Base-by-base conservation (phyloP, 2,888 invertebrate genomes). In the Trichogramma dendrolimi region DNA sequence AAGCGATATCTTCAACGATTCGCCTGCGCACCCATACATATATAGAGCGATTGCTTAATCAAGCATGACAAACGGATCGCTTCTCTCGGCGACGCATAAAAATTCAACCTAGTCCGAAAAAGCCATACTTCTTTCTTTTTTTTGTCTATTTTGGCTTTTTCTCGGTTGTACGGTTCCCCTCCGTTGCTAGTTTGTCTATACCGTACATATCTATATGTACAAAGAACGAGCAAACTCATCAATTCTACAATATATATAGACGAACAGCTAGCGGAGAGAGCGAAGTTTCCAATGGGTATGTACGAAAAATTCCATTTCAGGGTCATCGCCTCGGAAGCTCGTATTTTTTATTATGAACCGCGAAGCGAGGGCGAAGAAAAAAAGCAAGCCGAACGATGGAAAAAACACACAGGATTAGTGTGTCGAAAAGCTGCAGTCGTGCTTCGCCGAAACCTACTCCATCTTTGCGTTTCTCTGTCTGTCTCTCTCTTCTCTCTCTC, bases 341-440 rank as follows among this genome's bases (percentile, higher is more conserved):
- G 49, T 58, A 54, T 51, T 54, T 58, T 48, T 60, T 41, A 47
- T 14, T 58, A 49, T 58, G 55, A 7, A 42, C 41, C 44, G n/a
- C 14, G 41, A 55, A 51, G 54, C 46, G 14, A 14, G 14, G 2
- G 14, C 14, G 14, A 27, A 27, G 58, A 59, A 62, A 67, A 64
- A 63, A 54, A 62, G 56, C 54, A 61, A 11, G 58, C 50, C 47
- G 27, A 27, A 27, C 27, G 27, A 27, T 27, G 27, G 27, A 27
- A 27, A 27, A 27, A 27, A 27, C 27, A 27, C 27, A 27, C 27
- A 27, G 27, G 1, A 27, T 27, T 27, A 27, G 27, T 27, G 27
- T 27, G 27, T 27, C 47, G 60, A 56, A 61, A 46, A 41, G 56
- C 50, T 43, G 62, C 55, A 42, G 6, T 11, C 40, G 57, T 10